These are phyloP conservation scores for Ichneumoninae sp. DNA, from an alignment of 2,888 invertebrate genomes.

Conservation along the genomic window DNA sequence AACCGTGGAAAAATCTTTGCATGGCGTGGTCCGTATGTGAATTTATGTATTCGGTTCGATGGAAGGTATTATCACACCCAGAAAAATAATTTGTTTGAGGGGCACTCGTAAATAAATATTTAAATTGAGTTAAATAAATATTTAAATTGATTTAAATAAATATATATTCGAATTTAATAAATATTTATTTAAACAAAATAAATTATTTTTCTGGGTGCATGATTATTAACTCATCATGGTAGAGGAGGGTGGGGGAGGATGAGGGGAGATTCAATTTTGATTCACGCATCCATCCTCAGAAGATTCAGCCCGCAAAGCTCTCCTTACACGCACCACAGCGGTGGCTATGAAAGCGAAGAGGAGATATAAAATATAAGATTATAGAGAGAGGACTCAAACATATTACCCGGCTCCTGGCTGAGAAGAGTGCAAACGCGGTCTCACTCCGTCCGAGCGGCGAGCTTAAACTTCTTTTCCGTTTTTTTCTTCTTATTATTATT, in stretches of 20 bases:
- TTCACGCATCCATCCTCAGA: constrained; percentile 39
- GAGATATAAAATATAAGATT: constrained; percentile 55
- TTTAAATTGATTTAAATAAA: no score
- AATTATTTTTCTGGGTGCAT: background rate
- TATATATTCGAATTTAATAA: no score
- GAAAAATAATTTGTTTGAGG: no score
- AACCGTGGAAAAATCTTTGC: background rate
- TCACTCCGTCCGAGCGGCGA: constrained; percentile 37
- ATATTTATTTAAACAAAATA: no score
- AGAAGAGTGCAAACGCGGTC: constrained; percentile 8
- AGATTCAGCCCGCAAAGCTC: constrained; percentile 33
- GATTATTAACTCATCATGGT: constrained; percentile 56
- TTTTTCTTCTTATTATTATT: background rate
- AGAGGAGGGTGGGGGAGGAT: background rate
- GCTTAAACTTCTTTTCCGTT: constrained; percentile 34
- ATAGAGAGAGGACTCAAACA: constrained; percentile 52
- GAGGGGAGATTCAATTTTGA: constrained; percentile 56
- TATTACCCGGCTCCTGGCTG: constrained; percentile 41
- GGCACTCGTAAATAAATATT: no score
- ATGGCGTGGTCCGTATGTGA: constrained; percentile 5
- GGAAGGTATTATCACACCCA: constrained; percentile 27
- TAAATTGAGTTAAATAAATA: no score
- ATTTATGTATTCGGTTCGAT: constrained; percentile 34
- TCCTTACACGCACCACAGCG: constrained; percentile 28
- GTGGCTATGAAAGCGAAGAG: constrained; percentile 27